These are phyloP conservation scores for Cephonodes hylas DNA, from an alignment of 2,888 invertebrate genomes.

Conservation along the genomic window DNA sequence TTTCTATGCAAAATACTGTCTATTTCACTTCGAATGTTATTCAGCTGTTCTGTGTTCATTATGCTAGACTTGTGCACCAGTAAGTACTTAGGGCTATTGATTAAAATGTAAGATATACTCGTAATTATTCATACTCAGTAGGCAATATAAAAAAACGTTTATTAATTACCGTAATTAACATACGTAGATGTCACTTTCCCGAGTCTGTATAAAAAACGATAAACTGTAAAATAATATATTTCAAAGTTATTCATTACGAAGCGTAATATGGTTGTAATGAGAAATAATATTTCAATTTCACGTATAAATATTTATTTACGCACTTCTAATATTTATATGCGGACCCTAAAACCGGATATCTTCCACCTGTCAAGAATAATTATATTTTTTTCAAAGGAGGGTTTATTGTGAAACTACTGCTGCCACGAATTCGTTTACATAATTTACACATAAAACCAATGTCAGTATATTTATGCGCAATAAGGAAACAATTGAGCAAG, in stretches of 20 bases:
- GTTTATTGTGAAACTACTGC: background rate
- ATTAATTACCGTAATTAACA: no score
- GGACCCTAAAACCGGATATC: constrained; percentile 1
- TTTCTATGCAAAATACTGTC: no score
- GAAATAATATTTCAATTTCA: background rate
- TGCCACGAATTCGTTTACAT: background rate
- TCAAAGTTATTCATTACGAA: background rate
- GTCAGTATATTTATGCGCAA: background rate
- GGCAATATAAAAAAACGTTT: no score
- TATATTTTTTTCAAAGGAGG: background rate
- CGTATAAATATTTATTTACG: background rate
- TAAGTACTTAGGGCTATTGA: no score
- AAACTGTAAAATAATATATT: background rate
- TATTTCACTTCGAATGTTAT: no score
- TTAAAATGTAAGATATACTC: no score
- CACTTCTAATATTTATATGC: no score
- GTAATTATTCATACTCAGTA: no score
- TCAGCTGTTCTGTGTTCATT: no score
- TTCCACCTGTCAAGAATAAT: background rate
- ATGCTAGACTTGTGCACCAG: no score
- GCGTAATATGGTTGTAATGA: background rate
- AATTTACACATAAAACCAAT: background rate
- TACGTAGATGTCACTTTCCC: no score
- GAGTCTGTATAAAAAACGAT: background rate
- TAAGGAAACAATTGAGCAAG: background rate